phyloP scores from a whole-genome alignment of 2,888 invertebrate species.

The Pyrrhosoma nymphula region DNA sequence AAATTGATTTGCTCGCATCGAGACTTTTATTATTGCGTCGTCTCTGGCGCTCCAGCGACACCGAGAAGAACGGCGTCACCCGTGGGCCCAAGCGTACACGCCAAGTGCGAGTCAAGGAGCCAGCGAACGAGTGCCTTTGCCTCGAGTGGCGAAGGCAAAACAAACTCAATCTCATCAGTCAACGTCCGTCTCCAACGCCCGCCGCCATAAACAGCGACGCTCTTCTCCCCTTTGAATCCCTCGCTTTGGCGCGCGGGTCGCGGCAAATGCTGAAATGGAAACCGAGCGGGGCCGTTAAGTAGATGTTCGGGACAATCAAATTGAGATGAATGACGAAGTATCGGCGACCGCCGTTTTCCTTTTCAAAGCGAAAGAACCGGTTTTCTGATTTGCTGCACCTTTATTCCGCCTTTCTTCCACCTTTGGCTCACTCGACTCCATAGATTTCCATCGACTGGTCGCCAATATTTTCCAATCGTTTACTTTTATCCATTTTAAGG shows the following conservation, averaged over 20 bases:
- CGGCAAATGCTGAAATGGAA: slow-evolving; percentile 11
- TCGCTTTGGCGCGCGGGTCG: too few relatives aligned
- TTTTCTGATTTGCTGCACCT: neutral
- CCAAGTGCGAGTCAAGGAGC: too few relatives aligned
- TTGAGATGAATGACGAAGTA: slow-evolving; percentile 46
- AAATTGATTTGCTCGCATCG: too few relatives aligned
- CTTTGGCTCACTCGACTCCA: neutral
- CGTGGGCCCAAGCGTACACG: too few relatives aligned
- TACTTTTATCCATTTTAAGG: neutral
- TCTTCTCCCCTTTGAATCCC: neutral
- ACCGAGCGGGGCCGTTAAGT: slow-evolving; percentile 12
- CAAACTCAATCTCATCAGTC: slow-evolving; percentile 12
- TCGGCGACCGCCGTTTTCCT: slow-evolving; percentile 25
- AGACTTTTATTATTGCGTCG: too few relatives aligned
- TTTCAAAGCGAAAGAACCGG: neutral
- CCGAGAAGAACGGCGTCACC: too few relatives aligned
- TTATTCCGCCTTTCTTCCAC: neutral
- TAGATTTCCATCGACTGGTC: neutral
- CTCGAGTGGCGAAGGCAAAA: neutral
- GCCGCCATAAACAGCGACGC: neutral
- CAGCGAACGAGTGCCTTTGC: too few relatives aligned
- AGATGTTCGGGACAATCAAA: slow-evolving; percentile 38
- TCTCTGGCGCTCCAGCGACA: too few relatives aligned
- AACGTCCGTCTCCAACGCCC: neutral
- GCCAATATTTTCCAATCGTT: neutral